Conservation (phyloP, 2,113 vertebrate genomes). For the Eubucco bourcierii region DNA sequence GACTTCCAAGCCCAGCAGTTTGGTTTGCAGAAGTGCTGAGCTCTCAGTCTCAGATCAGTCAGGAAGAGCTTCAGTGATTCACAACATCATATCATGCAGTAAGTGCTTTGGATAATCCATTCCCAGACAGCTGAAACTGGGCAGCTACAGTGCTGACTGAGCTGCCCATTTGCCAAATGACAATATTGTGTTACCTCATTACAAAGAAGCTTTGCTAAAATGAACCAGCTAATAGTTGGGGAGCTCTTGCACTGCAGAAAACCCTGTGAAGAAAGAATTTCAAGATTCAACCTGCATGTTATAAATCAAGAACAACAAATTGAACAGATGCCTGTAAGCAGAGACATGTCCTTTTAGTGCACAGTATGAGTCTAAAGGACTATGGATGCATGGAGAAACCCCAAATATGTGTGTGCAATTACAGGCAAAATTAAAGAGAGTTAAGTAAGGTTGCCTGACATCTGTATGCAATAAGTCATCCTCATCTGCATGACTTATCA, state of each 20-base stretch:
- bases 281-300: background rate
- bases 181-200: background rate
- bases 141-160: conserved; percentile 11
- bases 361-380: background rate
- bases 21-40: conserved; percentile 25
- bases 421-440: conserved; percentile 26
- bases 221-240: background rate
- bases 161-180: background rate
- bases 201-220: background rate
- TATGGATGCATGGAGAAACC: background rate
- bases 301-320: background rate
- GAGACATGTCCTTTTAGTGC: background rate
- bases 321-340: background rate
- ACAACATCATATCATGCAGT: background rate
- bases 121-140: background rate
- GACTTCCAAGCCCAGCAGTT: background rate
- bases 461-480: background rate
- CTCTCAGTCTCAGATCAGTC: background rate
- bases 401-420: background rate
- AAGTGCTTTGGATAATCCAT: background rate
- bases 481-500: background rate
- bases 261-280: background rate
- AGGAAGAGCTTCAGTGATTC: conserved; percentile 13
- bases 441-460: conserved; percentile 3
- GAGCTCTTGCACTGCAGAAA: background rate